Base-by-base conservation (phyloP, 2,888 invertebrate species). In the Standfussiana lucernea region DNA sequence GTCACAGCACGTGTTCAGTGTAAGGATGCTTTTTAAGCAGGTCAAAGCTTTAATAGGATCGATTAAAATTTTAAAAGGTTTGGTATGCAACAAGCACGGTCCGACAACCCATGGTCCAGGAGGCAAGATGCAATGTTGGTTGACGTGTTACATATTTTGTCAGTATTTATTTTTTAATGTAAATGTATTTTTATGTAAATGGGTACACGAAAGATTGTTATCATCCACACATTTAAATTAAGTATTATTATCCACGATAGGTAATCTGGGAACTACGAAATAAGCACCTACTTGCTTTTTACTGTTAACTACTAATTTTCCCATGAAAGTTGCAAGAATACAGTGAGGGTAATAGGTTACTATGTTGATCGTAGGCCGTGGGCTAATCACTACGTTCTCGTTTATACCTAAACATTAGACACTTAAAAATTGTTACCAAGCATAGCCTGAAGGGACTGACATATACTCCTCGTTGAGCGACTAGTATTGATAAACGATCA, bases 311-410 rank as follows among this genome's bases (percentile, higher is more conserved):
- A 56, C 69, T 10, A 42, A 72, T 72, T 72, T 84, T 84, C 87
- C 80, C 85, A 85, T 72, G 73, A 61, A 80, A 77, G 76, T 84
- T 77, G 70, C 81, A 80, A 75, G 62, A 80, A 61, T 69, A 32
- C 24, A 84, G 71, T 50, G 65, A 75, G 53, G 75, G 62, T 72
- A 84, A 69, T 75, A 77, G 73, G 87, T 81, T 68, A 85, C 64
- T 66, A 69, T 77, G 87, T 87, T 74, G 77, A 73, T 77, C 53
- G 66, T 62, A 80, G 75, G 84, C 80, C 73, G 74, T 77, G 68
- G 65, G 72, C 73, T 81, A 75, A 84, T 78, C 50, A 75, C 69
- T 50, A 62, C 32, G 53, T 80, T 68, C 42, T 73, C 56, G 40
- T 64, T 53, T 47, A n/a, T n/a, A n/a, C n/a, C 35, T 50, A 62